Evolutionary conservation across 2,888 invertebrate species (phyloP).

Genomic region (Catocala nupta): DNA sequence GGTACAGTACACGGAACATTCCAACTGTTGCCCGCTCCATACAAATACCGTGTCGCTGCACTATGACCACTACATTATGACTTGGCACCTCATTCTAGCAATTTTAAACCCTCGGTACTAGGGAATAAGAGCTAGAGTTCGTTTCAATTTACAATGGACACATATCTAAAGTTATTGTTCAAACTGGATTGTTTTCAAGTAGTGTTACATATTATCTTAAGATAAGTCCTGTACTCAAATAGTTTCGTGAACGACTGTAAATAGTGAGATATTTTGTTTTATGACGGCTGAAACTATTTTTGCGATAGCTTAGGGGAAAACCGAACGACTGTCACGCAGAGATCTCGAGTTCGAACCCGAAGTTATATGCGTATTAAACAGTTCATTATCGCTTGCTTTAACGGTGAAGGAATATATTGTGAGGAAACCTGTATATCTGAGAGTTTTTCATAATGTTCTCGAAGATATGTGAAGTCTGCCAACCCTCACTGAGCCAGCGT

Average conservation of each 20-base stretch:
- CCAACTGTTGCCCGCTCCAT: conserved; percentile 50
- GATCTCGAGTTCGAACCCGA: no score
- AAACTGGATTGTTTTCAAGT: conserved; percentile 54
- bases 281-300: conserved; percentile 16
- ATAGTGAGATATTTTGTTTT: conserved; percentile 49
- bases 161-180: no score
- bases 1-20: conserved; percentile 41
- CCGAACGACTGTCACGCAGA: no score
- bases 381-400: no score
- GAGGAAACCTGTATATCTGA: no score
- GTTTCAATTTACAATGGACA: conserved; percentile 39
- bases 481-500: no score
- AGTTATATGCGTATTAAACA: no score
- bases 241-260: conserved; percentile 49
- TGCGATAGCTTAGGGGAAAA: no score
- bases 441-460: no score
- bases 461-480: no score
- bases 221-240: conserved; percentile 49
- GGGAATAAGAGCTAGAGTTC: conserved; percentile 27
- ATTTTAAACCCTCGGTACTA: conserved; percentile 34
- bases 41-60: conserved; percentile 49
- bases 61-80: conserved; percentile 46
- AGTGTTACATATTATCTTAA: conserved; percentile 52
- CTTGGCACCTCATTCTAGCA: conserved; percentile 26
- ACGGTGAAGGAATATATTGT: no score